Evolutionary conservation across 2,797 vertebrate species (phyloP).

Genomic region (Brachymystax lenok): DNA sequence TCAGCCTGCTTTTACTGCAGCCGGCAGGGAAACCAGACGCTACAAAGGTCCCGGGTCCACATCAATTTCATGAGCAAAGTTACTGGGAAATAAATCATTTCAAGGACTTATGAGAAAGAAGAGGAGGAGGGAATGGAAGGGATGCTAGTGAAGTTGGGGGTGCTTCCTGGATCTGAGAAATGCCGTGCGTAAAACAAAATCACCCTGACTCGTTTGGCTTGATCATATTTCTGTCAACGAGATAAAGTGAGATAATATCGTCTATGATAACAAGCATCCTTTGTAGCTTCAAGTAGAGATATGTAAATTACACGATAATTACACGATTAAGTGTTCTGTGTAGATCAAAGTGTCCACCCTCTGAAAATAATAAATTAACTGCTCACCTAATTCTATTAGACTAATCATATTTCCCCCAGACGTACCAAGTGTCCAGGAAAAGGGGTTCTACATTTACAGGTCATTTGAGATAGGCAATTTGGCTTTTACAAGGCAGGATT

Average conservation of each 20-base stretch:
- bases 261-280: constrained; percentile 9
- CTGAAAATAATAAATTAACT: constrained; percentile 22
- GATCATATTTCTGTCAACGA: constrained; percentile 23
- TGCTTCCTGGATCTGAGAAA: constrained; percentile 36
- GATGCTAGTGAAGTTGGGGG: constrained; percentile 11
- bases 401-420: constrained; percentile 64
- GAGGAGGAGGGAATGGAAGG: constrained; percentile 9
- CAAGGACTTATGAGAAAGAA: constrained; percentile 59
- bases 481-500: constrained; percentile 61
- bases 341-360: constrained; percentile 12
- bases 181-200: constrained; percentile 29
- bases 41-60: constrained; percentile 66
- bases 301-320: constrained; percentile 8
- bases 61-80: constrained; percentile 73
- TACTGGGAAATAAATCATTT: constrained; percentile 77
- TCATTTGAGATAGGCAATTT: constrained; percentile 69
- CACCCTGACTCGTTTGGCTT: constrained; percentile 11
- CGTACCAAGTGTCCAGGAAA: constrained; percentile 55
- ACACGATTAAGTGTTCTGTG: constrained; percentile 4
- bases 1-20: constrained; percentile 72
- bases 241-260: constrained; percentile 12
- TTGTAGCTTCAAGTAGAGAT: constrained; percentile 28
- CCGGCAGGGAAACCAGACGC: constrained; percentile 69
- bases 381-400: constrained; percentile 42
- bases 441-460: constrained; percentile 64